These are phyloP conservation scores for Hypotaenidia okinawae DNA, from an alignment of 2,797 vertebrate genomes.

Conservation along the genomic window DNA sequence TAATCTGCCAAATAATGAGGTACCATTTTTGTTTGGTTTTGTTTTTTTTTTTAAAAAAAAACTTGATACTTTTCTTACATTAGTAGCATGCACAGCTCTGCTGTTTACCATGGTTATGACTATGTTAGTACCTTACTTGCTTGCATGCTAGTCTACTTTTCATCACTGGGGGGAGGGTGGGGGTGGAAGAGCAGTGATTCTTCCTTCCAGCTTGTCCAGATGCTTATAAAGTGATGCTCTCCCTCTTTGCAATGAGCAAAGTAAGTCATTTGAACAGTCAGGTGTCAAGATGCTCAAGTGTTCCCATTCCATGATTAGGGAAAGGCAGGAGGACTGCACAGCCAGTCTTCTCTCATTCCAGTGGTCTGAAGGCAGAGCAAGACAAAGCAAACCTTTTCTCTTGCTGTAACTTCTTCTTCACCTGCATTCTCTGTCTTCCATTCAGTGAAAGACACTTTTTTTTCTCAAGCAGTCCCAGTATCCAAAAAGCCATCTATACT, in stretches of 20 bases:
- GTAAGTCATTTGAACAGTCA: not conserved
- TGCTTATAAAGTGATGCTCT: not conserved
- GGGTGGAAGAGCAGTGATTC: too few species aligned
- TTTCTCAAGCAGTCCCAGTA: not conserved
- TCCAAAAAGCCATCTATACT: not conserved
- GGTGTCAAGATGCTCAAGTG: not conserved
- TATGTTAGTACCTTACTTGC: not conserved
- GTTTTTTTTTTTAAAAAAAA: too few species aligned
- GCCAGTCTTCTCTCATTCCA: not conserved
- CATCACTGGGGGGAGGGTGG: not conserved
- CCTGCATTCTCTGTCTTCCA: not conserved
- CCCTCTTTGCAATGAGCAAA: not conserved
- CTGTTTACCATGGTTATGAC: not conserved
- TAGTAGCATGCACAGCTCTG: not conserved
- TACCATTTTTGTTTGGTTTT: too few species aligned
- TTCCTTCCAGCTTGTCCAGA: not conserved
- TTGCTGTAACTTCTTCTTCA: not conserved
- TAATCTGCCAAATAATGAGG: not conserved
- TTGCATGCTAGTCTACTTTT: not conserved
- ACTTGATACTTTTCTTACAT: not conserved
- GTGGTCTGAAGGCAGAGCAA: rapidly evolving
- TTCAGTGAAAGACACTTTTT: not conserved
- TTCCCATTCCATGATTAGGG: not conserved
- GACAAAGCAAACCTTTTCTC: not conserved
- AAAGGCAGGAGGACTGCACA: not conserved